Conservation (phyloP, 1,140 invertebrate genomes). For the Conus ventricosus region DNA sequence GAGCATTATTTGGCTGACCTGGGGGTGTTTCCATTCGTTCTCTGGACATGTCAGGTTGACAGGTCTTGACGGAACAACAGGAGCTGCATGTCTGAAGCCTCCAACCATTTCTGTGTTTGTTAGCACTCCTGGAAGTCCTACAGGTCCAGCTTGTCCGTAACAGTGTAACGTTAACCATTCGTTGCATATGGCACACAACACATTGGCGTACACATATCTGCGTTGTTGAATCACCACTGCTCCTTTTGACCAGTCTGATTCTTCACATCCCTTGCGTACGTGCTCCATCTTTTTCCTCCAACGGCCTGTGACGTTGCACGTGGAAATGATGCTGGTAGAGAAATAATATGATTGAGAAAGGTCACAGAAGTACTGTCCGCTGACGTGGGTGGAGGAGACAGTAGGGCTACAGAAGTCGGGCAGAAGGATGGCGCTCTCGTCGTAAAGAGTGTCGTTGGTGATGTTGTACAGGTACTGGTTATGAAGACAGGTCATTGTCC, state of each 20-base stretch:
- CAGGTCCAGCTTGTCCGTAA: too few relatives aligned
- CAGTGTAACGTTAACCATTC: background rate
- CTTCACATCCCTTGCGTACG: background rate
- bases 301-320: background rate
- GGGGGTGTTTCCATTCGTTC: too few relatives aligned
- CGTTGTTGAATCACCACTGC: background rate
- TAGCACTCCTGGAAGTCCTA: too few relatives aligned
- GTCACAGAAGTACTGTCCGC: background rate
- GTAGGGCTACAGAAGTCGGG: background rate
- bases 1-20: too few relatives aligned
- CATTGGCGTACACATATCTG: background rate
- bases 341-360: background rate
- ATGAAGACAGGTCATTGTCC: background rate
- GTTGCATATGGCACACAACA: background rate
- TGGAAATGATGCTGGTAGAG: background rate
- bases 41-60: too few relatives aligned
- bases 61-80: too few relatives aligned
- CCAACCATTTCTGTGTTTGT: too few relatives aligned
- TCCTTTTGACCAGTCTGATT: background rate
- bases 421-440: background rate
- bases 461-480: constrained; percentile 7
- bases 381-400: background rate
- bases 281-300: background rate
- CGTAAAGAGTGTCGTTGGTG: background rate
- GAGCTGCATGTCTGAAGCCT: too few relatives aligned